These are phyloP conservation scores for Sceloporus tristichus DNA, from an alignment of 2,113 vertebrate genomes.

Conservation along the genomic window DNA sequence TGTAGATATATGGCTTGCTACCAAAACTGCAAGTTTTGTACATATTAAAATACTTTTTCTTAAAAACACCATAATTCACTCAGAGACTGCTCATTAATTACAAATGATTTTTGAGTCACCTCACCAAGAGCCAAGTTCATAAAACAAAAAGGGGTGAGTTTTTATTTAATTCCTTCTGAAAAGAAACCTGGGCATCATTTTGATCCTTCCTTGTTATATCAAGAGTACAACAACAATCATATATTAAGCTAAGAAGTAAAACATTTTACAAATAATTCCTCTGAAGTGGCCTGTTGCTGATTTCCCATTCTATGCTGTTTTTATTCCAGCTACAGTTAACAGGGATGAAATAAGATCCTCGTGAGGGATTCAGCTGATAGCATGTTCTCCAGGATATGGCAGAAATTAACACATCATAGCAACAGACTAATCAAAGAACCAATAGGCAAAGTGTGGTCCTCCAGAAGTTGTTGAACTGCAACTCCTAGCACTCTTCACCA, in stretches of 20 bases:
- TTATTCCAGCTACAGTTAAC: not conserved
- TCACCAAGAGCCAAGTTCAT: not conserved
- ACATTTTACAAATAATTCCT: not conserved
- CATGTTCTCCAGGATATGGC: not conserved
- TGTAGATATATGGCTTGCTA: not conserved
- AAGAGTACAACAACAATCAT: not conserved
- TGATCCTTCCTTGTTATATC: not conserved
- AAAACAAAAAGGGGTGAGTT: no score
- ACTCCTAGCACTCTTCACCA: no score
- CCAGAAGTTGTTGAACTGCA: no score
- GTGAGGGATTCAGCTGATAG: not conserved
- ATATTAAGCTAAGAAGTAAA: not conserved
- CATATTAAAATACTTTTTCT: constrained; percentile 4
- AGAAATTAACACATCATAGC: not conserved
- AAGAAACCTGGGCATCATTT: not conserved
- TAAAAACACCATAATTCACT: not conserved
- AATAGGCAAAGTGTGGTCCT: no score
- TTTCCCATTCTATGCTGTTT: not conserved
- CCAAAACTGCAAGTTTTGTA: constrained; percentile 8
- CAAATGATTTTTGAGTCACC: not conserved
- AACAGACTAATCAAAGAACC: not conserved
- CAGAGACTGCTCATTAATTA: not conserved
- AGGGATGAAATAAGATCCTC: not conserved
- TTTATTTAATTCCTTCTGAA: no score
- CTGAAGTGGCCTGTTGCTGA: not conserved